phyloP scores from a whole-genome alignment of 2,888 invertebrate species.

The Caenorhabditis becei region DNA sequence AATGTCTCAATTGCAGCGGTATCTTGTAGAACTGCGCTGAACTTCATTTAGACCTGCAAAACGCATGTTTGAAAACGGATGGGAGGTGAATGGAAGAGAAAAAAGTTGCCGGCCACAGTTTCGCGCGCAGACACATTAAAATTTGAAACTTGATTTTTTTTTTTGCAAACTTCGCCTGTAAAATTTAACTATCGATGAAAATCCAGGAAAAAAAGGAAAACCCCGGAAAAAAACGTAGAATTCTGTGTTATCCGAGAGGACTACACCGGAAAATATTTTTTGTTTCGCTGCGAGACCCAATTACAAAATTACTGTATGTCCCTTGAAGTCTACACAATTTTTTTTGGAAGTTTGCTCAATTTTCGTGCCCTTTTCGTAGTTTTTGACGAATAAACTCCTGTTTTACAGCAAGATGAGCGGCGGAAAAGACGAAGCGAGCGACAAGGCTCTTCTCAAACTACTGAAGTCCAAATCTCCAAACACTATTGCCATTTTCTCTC shows the following conservation, averaged over 20 bases:
- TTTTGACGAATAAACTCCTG: not conserved
- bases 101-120: slow-evolving; percentile 2
- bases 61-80: not conserved
- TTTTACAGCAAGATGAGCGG: slow-evolving; percentile 50
- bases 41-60: slow-evolving; percentile 46
- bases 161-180: not conserved
- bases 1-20: slow-evolving; percentile 51
- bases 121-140: not conserved
- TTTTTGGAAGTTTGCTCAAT: not conserved
- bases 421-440: slow-evolving; percentile 58
- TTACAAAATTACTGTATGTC: not conserved
- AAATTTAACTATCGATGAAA: not conserved
- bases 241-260: not conserved
- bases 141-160: slow-evolving; percentile 4
- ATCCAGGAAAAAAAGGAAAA: not conserved
- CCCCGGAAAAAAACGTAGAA: not conserved
- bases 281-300: slow-evolving; percentile 10
- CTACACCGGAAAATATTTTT: slow-evolving; percentile 2
- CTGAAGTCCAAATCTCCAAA: slow-evolving; percentile 66
- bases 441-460: slow-evolving; percentile 67
- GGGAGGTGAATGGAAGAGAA: slow-evolving; percentile 15
- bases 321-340: slow-evolving; percentile 15
- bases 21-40: slow-evolving; percentile 49
- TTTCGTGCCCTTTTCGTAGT: not conserved
- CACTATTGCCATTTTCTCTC: slow-evolving; percentile 73